A percentile compares a stretch with the other conserved stretches of the same genome.
These are phyloP conservation scores for Cyclophora albipunctata DNA, from an alignment of 2,888 invertebrate genomes.

Conservation along the genomic window DNA sequence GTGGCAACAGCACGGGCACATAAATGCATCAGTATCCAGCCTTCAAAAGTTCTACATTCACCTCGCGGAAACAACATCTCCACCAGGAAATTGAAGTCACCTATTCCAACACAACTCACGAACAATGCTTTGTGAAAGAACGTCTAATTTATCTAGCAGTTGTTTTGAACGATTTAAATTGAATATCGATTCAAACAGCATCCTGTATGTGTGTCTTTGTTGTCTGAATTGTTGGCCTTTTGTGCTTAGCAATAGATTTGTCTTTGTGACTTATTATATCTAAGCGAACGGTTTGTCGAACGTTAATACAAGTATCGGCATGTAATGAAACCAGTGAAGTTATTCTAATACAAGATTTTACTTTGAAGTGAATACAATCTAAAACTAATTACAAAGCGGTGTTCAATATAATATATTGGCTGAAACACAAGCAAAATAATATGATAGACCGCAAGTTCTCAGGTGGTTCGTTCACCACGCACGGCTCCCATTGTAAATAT, in stretches of 20 bases:
- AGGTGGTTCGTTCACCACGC: slow-evolving; percentile 44
- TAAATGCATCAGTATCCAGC: slow-evolving; percentile 58
- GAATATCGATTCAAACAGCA: slow-evolving; percentile 55
- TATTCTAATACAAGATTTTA: no score
- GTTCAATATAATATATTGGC: slow-evolving; percentile 16
- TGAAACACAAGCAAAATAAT: slow-evolving; percentile 20
- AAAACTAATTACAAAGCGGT: slow-evolving; percentile 16
- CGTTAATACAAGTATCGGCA: slow-evolving; percentile 16
- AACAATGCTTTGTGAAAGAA: slow-evolving; percentile 73
- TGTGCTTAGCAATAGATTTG: slow-evolving; percentile 14
- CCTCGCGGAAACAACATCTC: slow-evolving; percentile 48
- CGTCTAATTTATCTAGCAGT: slow-evolving; percentile 68
- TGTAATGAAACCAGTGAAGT: slow-evolving; percentile 4
- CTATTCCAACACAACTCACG: slow-evolving; percentile 40
- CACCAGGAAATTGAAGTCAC: slow-evolving; percentile 73
- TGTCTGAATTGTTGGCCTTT: slow-evolving; percentile 25
- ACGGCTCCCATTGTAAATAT: slow-evolving; percentile 71
- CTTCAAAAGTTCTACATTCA: slow-evolving; percentile 62
- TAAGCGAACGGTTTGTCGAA: no score
- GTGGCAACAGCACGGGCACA: no score
- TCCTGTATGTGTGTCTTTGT: slow-evolving; percentile 31
- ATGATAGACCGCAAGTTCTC: slow-evolving; percentile 33
- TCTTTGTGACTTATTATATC: slow-evolving; percentile 1
- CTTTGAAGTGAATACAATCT: slow-evolving; percentile 1
- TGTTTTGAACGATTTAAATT: slow-evolving; percentile 65